phyloP scores from a whole-genome alignment of 2,888 invertebrate species.

The Rhagophthalmus giganteus region DNA sequence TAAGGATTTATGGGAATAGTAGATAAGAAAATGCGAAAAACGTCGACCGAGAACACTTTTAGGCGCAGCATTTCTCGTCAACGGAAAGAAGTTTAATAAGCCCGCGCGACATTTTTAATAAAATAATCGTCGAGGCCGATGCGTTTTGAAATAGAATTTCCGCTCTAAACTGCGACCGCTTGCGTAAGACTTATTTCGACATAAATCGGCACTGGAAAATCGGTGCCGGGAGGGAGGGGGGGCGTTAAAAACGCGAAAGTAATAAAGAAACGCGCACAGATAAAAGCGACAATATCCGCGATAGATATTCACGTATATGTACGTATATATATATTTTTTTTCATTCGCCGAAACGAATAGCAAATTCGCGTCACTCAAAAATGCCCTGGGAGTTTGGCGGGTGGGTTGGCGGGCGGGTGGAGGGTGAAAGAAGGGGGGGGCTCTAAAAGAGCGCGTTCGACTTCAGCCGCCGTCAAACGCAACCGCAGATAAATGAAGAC shows the following conservation, averaged over 20 bases:
- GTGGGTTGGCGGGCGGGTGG: no score
- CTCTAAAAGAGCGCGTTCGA: conserved; percentile 18
- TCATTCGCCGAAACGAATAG: conserved; percentile 18
- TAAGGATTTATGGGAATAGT: no score
- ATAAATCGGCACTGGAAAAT: neutral
- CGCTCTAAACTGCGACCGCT: no score
- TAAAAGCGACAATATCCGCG: conserved; percentile 3
- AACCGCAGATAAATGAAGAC: conserved; percentile 45
- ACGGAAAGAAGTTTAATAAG: neutral
- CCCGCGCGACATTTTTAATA: neutral
- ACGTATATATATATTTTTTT: conserved; percentile 5
- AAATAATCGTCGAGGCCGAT: neutral
- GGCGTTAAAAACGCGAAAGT: conserved; percentile 2
- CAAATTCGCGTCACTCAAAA: conserved; percentile 32
- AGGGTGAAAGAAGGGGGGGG: no score
- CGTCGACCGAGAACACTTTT: no score
- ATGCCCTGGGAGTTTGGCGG: conserved; percentile 17
- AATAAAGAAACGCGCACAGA: conserved; percentile 4
- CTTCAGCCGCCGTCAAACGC: conserved; percentile 29
- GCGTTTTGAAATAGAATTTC: no score
- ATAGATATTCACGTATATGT: conserved; percentile 5
- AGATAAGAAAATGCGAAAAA: no score
- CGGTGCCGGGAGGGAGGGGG: neutral
- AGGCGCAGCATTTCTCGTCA: no score
- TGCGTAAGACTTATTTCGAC: neutral